Percentiles rank a stretch among this genome's conserved stretches.
Conservation (phyloP, 2,797 vertebrate species). For the Notamacropus eugenii region DNA sequence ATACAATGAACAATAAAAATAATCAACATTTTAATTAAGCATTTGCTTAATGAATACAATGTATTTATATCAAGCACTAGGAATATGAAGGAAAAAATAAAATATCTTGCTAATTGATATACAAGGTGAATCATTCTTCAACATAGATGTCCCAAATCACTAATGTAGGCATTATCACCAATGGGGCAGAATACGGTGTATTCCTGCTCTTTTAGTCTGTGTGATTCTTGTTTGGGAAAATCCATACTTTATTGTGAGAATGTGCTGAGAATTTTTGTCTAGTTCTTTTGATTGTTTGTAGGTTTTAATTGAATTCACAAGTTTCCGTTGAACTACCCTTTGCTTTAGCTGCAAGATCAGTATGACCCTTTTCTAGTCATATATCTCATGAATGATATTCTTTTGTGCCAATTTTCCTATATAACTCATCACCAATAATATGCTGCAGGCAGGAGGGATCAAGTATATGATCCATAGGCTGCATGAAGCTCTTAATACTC, state of each 20-base stretch:
- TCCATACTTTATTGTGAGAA: not conserved
- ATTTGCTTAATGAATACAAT: not conserved
- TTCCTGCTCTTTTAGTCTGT: not conserved
- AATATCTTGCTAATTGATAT: not conserved
- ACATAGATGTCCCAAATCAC: not conserved
- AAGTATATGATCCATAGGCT: not conserved
- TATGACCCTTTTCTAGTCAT: not conserved
- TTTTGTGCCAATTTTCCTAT: not conserved
- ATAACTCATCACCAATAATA: not conserved
- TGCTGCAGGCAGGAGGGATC: not conserved
- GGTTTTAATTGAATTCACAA: not conserved
- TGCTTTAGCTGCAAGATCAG: not conserved
- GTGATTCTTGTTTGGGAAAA: not conserved
- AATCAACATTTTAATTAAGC: not conserved
- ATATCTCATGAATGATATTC: not conserved
- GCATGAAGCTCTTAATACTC: not conserved
- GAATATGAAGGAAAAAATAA: not conserved
- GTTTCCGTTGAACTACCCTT: not conserved
- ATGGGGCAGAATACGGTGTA: not conserved
- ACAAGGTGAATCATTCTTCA: not conserved
- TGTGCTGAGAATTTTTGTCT: not conserved
- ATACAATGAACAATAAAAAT: not conserved
- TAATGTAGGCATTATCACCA: not conserved
- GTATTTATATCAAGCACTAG: not conserved
- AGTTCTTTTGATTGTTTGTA: not conserved